A percentile compares a stretch with the other conserved stretches of the same genome.
These are phyloP conservation scores for Platycnemis pennipes DNA, from an alignment of 2,888 invertebrate species.

Conservation along the genomic window DNA sequence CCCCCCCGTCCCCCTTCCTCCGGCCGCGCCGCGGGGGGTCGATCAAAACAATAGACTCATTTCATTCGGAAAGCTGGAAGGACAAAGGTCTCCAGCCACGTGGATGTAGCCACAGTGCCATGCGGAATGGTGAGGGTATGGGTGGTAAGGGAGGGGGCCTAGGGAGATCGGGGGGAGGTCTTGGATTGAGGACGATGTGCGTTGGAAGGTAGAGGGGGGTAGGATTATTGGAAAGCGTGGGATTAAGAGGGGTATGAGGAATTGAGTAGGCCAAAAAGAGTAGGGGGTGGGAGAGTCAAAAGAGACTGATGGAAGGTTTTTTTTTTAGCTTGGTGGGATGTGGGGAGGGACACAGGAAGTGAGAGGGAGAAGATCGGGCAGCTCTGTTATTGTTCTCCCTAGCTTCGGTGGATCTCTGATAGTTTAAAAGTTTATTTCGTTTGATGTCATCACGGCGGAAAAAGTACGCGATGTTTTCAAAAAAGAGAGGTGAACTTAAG, in stretches of 20 bases:
- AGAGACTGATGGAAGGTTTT: too few species aligned
- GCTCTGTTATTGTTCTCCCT: background rate
- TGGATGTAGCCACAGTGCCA: background rate
- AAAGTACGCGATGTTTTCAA: background rate
- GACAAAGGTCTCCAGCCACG: conserved; percentile 50
- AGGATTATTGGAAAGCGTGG: background rate
- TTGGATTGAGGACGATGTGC: too few species aligned
- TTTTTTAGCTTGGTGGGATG: background rate
- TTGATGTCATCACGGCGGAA: background rate
- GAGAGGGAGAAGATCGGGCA: background rate
- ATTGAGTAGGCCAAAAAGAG: too few species aligned
- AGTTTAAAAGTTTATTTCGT: background rate
- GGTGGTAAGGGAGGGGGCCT: background rate
- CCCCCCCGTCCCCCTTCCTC: background rate
- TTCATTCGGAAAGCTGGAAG: conserved; percentile 44
- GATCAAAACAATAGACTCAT: conserved; percentile 52
- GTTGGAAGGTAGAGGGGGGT: background rate
- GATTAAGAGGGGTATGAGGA: background rate
- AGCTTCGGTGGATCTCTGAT: background rate
- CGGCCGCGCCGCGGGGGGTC: background rate
- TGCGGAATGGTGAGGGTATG: background rate
- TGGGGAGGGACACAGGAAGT: background rate
- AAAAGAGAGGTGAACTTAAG: background rate
- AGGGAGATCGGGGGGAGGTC: background rate
- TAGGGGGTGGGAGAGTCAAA: too few species aligned